phyloP scores from a whole-genome alignment of 1,140 invertebrate genomes.

The Drosophila prosaltans region DNA sequence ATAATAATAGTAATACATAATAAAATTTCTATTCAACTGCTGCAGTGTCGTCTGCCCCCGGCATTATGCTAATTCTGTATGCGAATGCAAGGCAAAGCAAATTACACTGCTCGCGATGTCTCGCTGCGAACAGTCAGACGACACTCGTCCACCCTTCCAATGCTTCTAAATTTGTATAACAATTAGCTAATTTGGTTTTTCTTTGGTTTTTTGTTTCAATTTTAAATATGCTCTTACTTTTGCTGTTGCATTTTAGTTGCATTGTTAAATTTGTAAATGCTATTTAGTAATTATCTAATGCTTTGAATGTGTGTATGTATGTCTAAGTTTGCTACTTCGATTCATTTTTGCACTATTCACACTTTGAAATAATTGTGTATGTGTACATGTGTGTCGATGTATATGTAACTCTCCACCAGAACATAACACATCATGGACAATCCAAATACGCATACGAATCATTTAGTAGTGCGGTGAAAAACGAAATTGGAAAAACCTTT shows the following conservation, averaged over 20 bases:
- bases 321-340: slow-evolving; percentile 19
- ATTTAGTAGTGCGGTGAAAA: neutral
- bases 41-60: neutral
- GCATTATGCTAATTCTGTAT: neutral
- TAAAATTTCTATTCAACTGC: slow-evolving; percentile 28
- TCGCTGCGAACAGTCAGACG: neutral
- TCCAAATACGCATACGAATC: neutral
- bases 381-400: neutral
- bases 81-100: neutral
- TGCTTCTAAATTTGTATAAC: slow-evolving; percentile 40
- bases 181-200: slow-evolving; percentile 54
- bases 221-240: slow-evolving; percentile 18
- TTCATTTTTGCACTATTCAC: slow-evolving; percentile 19
- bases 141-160: slow-evolving; percentile 19
- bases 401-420: neutral
- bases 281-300: slow-evolving; percentile 47
- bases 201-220: slow-evolving; percentile 28
- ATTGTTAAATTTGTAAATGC: slow-evolving; percentile 46
- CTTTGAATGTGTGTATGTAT: slow-evolving; percentile 36
- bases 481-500: slow-evolving; percentile 4
- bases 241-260: slow-evolving; percentile 23
- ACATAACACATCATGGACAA: neutral
- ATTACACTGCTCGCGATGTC: neutral
- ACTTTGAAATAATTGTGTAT: neutral
- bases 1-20: slow-evolving; percentile 36